These are phyloP conservation scores for Tachina fera DNA, from an alignment of 2,888 invertebrate genomes.

Conservation along the genomic window DNA sequence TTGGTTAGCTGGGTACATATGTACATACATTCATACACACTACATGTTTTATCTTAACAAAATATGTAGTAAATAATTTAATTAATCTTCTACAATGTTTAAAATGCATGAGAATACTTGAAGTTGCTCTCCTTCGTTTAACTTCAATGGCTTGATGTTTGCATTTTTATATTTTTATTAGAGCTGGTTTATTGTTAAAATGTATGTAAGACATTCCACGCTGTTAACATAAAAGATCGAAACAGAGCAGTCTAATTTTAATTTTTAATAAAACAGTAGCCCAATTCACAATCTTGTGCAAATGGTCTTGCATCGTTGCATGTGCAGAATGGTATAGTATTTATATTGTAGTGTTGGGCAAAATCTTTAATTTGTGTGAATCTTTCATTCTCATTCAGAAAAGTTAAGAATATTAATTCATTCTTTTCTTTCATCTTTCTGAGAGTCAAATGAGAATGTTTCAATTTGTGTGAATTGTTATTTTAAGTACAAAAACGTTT, in stretches of 20 bases:
- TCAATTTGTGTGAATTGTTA: too few species aligned
- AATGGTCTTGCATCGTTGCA: too few species aligned
- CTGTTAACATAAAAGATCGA: slow-evolving; percentile 82
- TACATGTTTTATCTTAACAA: not conserved
- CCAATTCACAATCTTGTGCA: too few species aligned
- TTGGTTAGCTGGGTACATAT: too few species aligned
- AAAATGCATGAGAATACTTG: slow-evolving; percentile 3
- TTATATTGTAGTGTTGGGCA: too few species aligned
- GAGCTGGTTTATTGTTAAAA: slow-evolving; percentile 22
- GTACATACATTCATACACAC: not conserved
- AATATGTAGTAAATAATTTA: not conserved
- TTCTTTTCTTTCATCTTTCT: too few species aligned
- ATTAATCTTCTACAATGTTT: slow-evolving; percentile 19
- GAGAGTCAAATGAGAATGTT: too few species aligned
- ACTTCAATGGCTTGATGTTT: slow-evolving; percentile 22
- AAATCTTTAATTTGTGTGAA: too few species aligned
- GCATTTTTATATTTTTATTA: slow-evolving; percentile 21
- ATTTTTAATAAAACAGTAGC: slow-evolving; percentile 79
- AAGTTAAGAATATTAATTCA: too few species aligned
- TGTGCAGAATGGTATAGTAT: too few species aligned
- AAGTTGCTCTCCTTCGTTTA: slow-evolving; percentile 40
- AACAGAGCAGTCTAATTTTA: slow-evolving; percentile 80
- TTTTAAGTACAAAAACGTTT: too few species aligned
- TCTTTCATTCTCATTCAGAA: too few species aligned
- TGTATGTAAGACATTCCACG: slow-evolving; percentile 79